Percentiles rank a stretch among this genome's conserved stretches.
phyloP scores from a whole-genome alignment of 1,140 invertebrate genomes.

The Ylistrum balloti region DNA sequence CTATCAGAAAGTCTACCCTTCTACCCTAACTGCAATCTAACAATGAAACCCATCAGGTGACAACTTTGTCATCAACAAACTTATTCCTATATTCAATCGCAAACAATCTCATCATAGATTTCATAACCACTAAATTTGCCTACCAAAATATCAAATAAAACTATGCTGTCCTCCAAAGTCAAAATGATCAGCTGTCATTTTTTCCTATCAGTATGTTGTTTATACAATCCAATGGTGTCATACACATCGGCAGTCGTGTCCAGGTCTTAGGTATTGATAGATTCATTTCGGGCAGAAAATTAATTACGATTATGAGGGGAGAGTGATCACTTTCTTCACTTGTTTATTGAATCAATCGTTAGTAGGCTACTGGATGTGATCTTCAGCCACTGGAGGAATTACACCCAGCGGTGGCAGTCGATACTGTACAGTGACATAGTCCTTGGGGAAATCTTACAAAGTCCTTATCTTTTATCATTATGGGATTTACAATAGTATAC shows the following conservation, averaged over 20 bases:
- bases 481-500: not conserved
- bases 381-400: not conserved
- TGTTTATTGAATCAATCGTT: conserved; percentile 23
- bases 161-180: not conserved
- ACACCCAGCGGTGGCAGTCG: not conserved
- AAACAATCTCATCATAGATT: no score
- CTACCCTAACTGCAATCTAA: no score
- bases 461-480: not conserved
- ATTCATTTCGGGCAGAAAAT: conserved; percentile 11
- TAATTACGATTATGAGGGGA: conserved; percentile 28
- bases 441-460: not conserved
- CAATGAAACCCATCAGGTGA: no score
- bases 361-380: conserved; percentile 12
- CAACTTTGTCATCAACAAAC: no score
- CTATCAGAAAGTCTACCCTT: no score
- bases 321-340: conserved; percentile 13
- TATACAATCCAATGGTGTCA: not conserved
- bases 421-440: not conserved
- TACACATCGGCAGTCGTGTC: not conserved
- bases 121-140: no score
- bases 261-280: not conserved
- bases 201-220: not conserved
- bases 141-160: not conserved
- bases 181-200: not conserved
- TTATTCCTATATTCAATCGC: no score